Evolutionary conservation across 1,140 invertebrate species (phyloP).

Genomic region (Papilio glaucus): DNA sequence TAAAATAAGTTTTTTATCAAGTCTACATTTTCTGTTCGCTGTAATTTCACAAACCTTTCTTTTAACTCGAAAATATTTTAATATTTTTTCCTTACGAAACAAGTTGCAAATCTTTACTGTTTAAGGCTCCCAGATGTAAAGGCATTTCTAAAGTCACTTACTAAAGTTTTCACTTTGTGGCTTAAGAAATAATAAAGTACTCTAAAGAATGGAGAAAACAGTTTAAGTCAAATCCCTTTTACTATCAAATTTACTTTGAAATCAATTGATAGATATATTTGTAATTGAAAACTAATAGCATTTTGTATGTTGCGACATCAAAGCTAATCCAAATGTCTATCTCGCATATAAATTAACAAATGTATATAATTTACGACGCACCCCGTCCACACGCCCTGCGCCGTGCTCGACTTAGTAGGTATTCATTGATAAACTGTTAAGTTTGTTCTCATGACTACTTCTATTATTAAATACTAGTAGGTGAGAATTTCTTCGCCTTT

Average conservation of each 20-base stretch:
- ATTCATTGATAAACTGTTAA: constrained; percentile 73
- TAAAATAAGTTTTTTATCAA: too few species aligned
- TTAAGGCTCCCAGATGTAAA: background rate
- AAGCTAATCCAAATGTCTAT: constrained; percentile 72
- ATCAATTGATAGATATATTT: constrained; percentile 8
- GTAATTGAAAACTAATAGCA: constrained; percentile 60
- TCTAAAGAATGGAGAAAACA: background rate
- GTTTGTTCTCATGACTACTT: constrained; percentile 58
- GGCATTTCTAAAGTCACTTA: background rate
- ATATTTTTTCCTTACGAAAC: background rate
- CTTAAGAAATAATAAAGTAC: background rate
- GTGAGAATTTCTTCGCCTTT: too few species aligned
- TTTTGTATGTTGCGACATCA: constrained; percentile 63
- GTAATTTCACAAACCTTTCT: background rate
- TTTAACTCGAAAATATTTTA: background rate
- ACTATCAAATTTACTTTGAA: background rate
- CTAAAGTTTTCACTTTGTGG: background rate
- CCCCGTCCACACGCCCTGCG: constrained; percentile 61
- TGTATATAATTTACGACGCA: constrained; percentile 80
- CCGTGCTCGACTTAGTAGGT: constrained; percentile 60
- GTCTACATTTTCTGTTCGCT: background rate
- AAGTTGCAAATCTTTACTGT: background rate
- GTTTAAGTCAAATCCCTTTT: too few species aligned
- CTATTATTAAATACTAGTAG: too few species aligned
- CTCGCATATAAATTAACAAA: constrained; percentile 82